Evolutionary conservation across 1,140 invertebrate genomes (phyloP).

Genomic region (Cydia amplana): DNA sequence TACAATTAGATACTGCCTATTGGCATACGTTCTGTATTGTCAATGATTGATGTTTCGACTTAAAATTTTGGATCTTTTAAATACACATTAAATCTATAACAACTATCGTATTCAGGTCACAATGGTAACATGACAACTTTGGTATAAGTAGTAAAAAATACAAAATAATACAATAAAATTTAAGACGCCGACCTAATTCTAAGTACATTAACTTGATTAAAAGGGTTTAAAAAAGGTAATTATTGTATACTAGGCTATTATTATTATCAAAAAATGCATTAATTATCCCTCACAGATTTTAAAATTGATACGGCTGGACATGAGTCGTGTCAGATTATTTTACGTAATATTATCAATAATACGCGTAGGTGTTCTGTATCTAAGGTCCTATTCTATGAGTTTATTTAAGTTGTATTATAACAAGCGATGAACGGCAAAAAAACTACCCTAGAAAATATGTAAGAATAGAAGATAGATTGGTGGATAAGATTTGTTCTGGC

Average conservation of each 20-base stretch:
- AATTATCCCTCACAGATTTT: background rate
- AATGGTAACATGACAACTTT: conserved; percentile 26
- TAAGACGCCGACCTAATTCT: background rate
- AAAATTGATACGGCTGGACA: background rate
- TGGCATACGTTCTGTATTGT: conserved; percentile 12
- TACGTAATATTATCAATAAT: background rate
- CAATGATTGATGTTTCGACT: conserved; percentile 1
- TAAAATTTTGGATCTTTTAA: background rate
- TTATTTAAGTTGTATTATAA: background rate
- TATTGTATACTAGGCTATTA: conserved; percentile 10
- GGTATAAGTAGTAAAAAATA: conserved; percentile 10
- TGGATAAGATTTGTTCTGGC: background rate
- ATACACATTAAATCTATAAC: conserved; percentile 27
- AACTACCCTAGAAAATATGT: conserved; percentile 1
- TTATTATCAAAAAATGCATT: background rate
- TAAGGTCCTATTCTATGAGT: background rate
- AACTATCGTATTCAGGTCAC: conserved; percentile 29
- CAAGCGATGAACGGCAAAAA: background rate
- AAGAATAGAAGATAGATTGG: background rate
- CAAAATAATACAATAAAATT: background rate
- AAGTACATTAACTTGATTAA: background rate
- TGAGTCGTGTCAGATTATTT: background rate
- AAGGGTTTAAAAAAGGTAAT: conserved; percentile 13
- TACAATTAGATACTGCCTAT: background rate
- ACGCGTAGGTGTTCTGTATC: background rate